Evolutionary conservation across 2,797 vertebrate genomes (phyloP).

Genomic region (Salmo trutta): DNA sequence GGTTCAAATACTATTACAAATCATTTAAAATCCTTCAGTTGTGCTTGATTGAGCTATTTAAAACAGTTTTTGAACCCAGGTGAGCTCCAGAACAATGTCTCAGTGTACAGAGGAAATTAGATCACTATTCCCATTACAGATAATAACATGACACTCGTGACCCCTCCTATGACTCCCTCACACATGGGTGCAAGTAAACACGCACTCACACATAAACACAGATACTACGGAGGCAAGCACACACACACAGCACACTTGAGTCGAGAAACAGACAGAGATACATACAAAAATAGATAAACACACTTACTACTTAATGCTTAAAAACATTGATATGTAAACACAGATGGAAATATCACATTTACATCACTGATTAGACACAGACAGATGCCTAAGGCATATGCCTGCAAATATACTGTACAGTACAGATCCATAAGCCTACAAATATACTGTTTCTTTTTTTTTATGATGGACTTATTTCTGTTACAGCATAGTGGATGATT

Average conservation of each 20-base stretch:
- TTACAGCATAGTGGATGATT: too few species aligned
- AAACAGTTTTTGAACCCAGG: not conserved
- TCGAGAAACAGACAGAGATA: not conserved
- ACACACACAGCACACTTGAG: conserved; percentile 10
- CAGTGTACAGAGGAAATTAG: conserved; percentile 28
- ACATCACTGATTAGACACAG: too few species aligned
- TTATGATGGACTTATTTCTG: too few species aligned
- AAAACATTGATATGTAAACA: not conserved
- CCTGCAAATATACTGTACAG: too few species aligned
- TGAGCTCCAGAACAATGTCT: not conserved
- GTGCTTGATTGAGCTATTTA: not conserved
- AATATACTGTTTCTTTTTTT: too few species aligned
- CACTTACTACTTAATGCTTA: not conserved
- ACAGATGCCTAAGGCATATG: too few species aligned
- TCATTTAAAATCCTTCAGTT: not conserved
- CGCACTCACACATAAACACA: conserved; percentile 36
- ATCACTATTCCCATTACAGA: conserved; percentile 16
- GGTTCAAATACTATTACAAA: not conserved
- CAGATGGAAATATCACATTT: too few species aligned
- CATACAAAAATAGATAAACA: not conserved
- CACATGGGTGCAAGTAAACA: conserved; percentile 14
- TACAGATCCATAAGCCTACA: too few species aligned
- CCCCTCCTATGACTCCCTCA: not conserved
- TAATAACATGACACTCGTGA: conserved; percentile 10
- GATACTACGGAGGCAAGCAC: not conserved